Evolutionary conservation across 2,113 vertebrate species (phyloP).

Genomic region (Megaleporinus macrocephalus): DNA sequence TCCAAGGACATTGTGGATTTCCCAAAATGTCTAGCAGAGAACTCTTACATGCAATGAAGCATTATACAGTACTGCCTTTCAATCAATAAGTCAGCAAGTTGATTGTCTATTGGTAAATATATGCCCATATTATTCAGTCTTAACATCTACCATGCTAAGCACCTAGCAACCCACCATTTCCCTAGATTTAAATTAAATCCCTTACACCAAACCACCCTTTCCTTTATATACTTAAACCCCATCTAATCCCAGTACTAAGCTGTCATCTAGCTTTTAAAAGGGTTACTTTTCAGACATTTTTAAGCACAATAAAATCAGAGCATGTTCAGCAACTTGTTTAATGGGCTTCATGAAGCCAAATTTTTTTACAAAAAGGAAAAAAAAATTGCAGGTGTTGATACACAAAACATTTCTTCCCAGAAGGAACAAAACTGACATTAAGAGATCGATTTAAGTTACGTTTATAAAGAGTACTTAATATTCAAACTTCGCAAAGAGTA

Average conservation of each 20-base stretch:
- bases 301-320: conserved; percentile 58
- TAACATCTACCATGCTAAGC: conserved; percentile 14
- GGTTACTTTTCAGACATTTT: background rate
- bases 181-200: conserved; percentile 1
- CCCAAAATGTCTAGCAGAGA: conserved; percentile 86
- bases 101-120: background rate
- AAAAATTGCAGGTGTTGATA: conserved; percentile 52
- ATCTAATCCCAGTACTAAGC: background rate
- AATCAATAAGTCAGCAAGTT: conserved; percentile 18
- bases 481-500: conserved; percentile 57
- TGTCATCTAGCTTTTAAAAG: background rate
- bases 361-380: conserved; percentile 59
- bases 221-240: background rate
- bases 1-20: conserved; percentile 86
- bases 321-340: conserved; percentile 65
- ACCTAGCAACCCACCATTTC: conserved; percentile 3
- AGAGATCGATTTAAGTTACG: conserved; percentile 50
- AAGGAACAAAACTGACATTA: conserved; percentile 59
- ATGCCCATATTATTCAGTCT: background rate
- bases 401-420: conserved; percentile 60
- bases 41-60: conserved; percentile 85
- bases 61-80: conserved; percentile 62
- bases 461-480: conserved; percentile 57
- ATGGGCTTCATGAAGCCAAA: conserved; percentile 71
- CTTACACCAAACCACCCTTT: background rate